A percentile compares a stretch with the other conserved stretches of the same genome.
These are phyloP conservation scores for Myripristis murdjan DNA, from an alignment of 2,797 vertebrate species.

Conservation along the genomic window DNA sequence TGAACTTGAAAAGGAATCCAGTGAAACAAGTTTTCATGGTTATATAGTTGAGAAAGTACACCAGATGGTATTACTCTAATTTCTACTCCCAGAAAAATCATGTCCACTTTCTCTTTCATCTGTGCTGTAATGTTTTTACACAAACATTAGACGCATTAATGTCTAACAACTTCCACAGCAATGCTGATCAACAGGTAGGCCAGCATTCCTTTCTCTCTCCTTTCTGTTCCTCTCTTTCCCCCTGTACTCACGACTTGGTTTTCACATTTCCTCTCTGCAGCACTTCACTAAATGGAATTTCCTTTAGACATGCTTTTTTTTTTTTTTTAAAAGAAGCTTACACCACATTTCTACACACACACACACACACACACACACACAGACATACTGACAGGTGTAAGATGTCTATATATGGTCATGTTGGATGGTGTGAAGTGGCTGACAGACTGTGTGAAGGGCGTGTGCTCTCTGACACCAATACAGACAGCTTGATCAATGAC, in stretches of 20 bases:
- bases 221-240: neutral
- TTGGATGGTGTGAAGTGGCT: neutral
- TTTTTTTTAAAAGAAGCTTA: neutral
- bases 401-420: constrained; percentile 52
- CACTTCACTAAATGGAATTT: constrained; percentile 36
- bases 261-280: constrained; percentile 35
- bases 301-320: neutral
- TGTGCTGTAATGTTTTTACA: constrained; percentile 43
- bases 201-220: constrained; percentile 59
- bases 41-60: neutral
- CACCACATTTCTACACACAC: neutral
- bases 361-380: no score
- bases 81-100: neutral
- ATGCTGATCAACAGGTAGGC: constrained; percentile 57
- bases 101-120: neutral
- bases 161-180: constrained; percentile 27
- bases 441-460: neutral
- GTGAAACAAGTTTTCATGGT: neutral
- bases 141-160: constrained; percentile 35
- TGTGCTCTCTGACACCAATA: constrained; percentile 10
- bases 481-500: neutral
- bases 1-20: no score
- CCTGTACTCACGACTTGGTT: constrained; percentile 30
- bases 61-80: neutral
- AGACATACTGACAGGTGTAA: neutral